Evolutionary conservation across 2,797 vertebrate genomes (phyloP), one percentile per base, ranked within the genome.

Genomic region (Oreortyx pictus): DNA sequence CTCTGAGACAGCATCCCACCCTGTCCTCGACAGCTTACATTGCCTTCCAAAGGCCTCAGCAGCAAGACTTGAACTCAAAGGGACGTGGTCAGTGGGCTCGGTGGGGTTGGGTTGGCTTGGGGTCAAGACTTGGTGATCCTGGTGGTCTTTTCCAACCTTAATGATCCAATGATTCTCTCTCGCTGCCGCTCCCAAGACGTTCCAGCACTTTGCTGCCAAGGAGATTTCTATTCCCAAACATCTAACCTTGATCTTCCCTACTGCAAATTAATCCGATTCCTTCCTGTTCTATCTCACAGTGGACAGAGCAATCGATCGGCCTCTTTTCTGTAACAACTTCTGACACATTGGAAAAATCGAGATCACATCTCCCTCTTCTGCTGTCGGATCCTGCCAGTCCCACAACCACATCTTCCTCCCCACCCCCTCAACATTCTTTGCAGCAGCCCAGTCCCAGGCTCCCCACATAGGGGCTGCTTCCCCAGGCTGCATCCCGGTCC

Each of bases 211-310:
- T 27, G n/a, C 46, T 29, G 37, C 29, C n/a, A 24, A 73, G 52
- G 27, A 80, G 71, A 56, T 25, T 29, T 73, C 43, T 68, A 11
- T 9, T 80, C 89, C 87, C 73, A 59, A 77, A 65, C 92, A 95
- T 93, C 94, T 93, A 93, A 92, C 89, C 95, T 96, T 95, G 87
- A 95, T 95, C 93, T 94, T 92, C 80, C 85, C 80, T 16, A 7
- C 89, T 86, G 91, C 91, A 96, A 94, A 96, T 94, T 94, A 96
- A 96, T 92, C 93, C 3, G 14, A 91, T 91, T 93, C 86, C 74
- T 91, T 89, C 94, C 94, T 91, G 85, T 86, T 88, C 56, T 82
- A 80, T 76, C 95, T 95, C 29, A 5, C 64, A 7, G n/a, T 20
- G 67, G 85, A 94, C 85, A 86, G 89, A 74, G 80, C 47, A 0